A percentile compares a stretch with the other conserved stretches of the same genome.
Conservation (phyloP, 92 coral and sea anemone species). For the Bergia puertoricense region DNA sequence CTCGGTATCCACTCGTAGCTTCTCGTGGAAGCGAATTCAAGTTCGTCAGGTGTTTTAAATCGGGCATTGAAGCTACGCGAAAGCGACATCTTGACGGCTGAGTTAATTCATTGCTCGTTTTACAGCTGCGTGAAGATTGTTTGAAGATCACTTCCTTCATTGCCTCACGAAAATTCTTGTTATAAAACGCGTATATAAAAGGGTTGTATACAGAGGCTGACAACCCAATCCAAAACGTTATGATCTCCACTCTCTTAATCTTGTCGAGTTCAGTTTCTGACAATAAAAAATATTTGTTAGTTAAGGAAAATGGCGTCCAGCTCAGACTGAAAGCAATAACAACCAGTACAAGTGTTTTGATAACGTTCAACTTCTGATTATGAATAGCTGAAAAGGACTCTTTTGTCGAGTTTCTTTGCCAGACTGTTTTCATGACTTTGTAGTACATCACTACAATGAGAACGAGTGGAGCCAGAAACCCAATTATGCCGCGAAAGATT, state of each 20-base stretch:
- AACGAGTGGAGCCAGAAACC: conserved; percentile 57
- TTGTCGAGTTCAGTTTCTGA: conserved; percentile 26
- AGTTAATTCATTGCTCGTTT: neutral
- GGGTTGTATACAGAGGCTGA: conserved; percentile 81
- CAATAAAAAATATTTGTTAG: conserved; percentile 58
- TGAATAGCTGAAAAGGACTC: conserved; percentile 40
- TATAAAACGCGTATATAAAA: conserved; percentile 73
- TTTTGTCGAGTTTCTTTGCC: conserved; percentile 47
- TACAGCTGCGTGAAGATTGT: neutral
- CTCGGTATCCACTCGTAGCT: neutral
- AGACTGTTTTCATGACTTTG: conserved; percentile 63
- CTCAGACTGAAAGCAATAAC: conserved; percentile 74
- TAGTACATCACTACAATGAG: conserved; percentile 56
- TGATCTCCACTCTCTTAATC: conserved; percentile 60
- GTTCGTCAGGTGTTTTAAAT: neutral
- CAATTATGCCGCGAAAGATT: conserved; percentile 57
- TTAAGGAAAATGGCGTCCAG: conserved; percentile 77
- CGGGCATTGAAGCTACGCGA: conserved; percentile 41
- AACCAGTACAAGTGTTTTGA: conserved; percentile 66
- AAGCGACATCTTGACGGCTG: conserved; percentile 19
- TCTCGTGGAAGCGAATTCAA: neutral
- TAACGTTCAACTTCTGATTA: conserved; percentile 57
- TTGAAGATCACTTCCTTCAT: conserved; percentile 57
- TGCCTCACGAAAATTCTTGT: conserved; percentile 80
- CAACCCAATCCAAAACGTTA: conserved; percentile 78